Evolutionary conservation across 2,113 vertebrate species (phyloP), one percentile per base, ranked within the genome.

Genomic region (Eubucco bourcierii): DNA sequence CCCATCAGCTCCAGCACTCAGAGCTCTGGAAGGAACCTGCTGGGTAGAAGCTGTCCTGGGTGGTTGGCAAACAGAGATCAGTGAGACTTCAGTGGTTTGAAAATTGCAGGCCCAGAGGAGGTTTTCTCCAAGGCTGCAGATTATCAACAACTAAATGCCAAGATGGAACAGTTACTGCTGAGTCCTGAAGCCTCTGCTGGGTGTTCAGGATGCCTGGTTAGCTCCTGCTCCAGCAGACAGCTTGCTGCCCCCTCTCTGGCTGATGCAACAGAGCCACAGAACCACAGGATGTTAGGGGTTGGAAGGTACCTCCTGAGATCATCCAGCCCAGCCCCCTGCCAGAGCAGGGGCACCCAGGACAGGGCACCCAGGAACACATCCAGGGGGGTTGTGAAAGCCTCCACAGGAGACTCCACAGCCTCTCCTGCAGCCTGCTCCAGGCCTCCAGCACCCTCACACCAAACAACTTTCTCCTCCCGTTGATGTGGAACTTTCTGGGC

Each of bases 21-120:
- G 33, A 56, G 56, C 7, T 44, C 83, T 59, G 9, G 39, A 27
- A 61, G 46, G 29, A 84, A 68, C 39, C 15, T 73, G 29, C 5
- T 2, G 41, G 31, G 41, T 0, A 65, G 41, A 60, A 65, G 4
- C 25, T 33, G 12, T 12, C 27, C 63, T 29, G n/a, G 44, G 12
- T 67, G 68, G 46, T 56, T 39, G 33, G 60, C 19, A 68, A 21
- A 11, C 17, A 47, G n/a, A 52, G 63, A 53, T 20, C 24, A 25
- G 27, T 19, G 9, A n/a, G 47, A 63, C 25, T 64, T 5, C 0
- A 16, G 47, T 2, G 60, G 41, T 27, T 27, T 3, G 0, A 73
- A 74, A 39, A 9, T 0, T 41, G 25, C 4, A 41, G 87, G 41
- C n/a, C 46, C 21, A 53, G 39, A 65, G 20, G 0, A 71, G 11